Base-by-base conservation (phyloP, 1,140 invertebrate species). In the Brachionus sp. region DNA sequence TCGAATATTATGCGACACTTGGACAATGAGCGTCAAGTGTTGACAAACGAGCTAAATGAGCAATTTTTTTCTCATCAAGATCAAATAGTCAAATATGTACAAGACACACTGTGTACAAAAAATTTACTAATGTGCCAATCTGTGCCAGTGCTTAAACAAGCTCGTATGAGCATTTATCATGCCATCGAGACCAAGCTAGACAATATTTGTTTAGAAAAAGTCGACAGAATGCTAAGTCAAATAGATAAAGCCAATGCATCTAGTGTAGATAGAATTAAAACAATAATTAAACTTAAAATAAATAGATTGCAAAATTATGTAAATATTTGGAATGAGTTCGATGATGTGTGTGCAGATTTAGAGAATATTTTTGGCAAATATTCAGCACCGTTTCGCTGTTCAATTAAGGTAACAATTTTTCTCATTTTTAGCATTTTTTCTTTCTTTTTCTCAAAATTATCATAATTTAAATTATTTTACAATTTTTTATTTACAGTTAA, bases 261-360 rank as follows among this genome's bases (percentile, higher is more conserved):
- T 16, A 4, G 7, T 13, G 3, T 70, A n/a, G 16, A 70, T 12
- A 39, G n/a, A 19, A 9, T 70, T 5, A 70, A 70, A 42, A 39
- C 66, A 42, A 42, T 70, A n/a, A 12, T 70, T 12, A 70, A 70
- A 39, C 37, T 39, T 16, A 42, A 23, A 7, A 70, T 70, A 37
- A 70, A 35, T 70, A 10, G 16, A 70, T 9, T 70, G 9, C 4
- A 70, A 70, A 42, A 70, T 19, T 37, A 39, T 70, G 66, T 70
- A 37, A 37, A 70, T 70, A 70, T 70, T 70, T 70, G 66, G 66
- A 70, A 35, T n/a, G 66, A 70, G 16, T 70, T 70, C 9, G 66
- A 70, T 0, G 16, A 70, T 70, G 16, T 39, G 16, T 42, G 35
- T 33, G 0, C 3, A 19, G n/a, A 70, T 3, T 70, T 70, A n/a